phyloP scores from a whole-genome alignment of 1,140 invertebrate genomes.

The Drosophila bocki region DNA sequence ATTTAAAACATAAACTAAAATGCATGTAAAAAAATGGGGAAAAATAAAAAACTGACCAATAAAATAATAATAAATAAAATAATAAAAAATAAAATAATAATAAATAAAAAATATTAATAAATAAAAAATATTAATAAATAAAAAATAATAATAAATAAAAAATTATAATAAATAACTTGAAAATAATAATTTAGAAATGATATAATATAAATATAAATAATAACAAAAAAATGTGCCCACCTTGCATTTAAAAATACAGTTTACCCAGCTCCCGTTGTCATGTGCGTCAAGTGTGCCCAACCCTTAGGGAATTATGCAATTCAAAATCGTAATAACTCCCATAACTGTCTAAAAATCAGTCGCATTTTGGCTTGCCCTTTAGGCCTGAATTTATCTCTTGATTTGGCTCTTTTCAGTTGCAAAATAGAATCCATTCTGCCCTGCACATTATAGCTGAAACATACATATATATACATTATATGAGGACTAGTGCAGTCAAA shows the following conservation, averaged over 20 bases:
- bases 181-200: too few relatives aligned
- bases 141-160: background rate
- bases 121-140: background rate
- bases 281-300: background rate
- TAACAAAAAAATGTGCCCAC: too few relatives aligned
- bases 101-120: too few relatives aligned
- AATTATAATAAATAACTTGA: background rate
- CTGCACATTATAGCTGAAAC: constrained; percentile 29
- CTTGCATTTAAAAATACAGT: too few relatives aligned
- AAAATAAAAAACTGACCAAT: background rate
- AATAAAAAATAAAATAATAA: background rate
- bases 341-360: constrained; percentile 17
- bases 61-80: background rate
- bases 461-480: constrained; percentile 3
- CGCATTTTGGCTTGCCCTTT: background rate
- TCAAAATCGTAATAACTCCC: constrained; percentile 18
- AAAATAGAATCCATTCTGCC: constrained; percentile 34
- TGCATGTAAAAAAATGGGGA: constrained; percentile 31
- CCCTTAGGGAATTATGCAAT: constrained; percentile 30
- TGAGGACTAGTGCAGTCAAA: constrained; percentile 31
- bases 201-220: too few relatives aligned
- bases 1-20: constrained; percentile 4
- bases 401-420: constrained; percentile 25
- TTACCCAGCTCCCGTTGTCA: too few relatives aligned
- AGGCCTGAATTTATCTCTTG: constrained; percentile 35